Percentiles rank a stretch among this genome's conserved stretches.
phyloP scores from a whole-genome alignment of 1,140 invertebrate genomes.

The Drosophila insularis region DNA sequence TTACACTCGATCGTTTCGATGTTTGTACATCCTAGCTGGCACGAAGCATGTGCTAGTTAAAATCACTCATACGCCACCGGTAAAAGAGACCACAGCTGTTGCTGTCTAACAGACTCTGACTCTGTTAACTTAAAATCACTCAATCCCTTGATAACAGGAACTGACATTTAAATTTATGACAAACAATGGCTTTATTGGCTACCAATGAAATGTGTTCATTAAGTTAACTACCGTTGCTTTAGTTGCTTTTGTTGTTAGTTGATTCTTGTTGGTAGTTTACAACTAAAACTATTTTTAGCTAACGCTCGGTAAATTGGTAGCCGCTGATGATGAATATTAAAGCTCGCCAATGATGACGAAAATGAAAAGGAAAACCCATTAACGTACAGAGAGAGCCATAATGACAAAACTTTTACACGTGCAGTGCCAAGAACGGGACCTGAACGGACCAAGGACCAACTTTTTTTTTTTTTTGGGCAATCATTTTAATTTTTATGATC shows the following conservation, averaged over 20 bases:
- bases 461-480: slow-evolving; percentile 63
- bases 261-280: slow-evolving; percentile 39
- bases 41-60: slow-evolving; percentile 13
- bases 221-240: slow-evolving; percentile 57
- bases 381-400: slow-evolving; percentile 60
- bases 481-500: slow-evolving; percentile 80
- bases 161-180: slow-evolving; percentile 25
- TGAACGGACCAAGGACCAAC: slow-evolving; percentile 3
- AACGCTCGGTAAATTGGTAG: slow-evolving; percentile 31
- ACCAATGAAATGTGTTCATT: slow-evolving; percentile 56
- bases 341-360: neutral
- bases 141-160: slow-evolving; percentile 9
- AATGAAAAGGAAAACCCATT: slow-evolving; percentile 51
- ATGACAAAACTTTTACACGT: slow-evolving; percentile 76
- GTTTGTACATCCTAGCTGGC: no score
- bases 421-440: slow-evolving; percentile 36
- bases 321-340: slow-evolving; percentile 40
- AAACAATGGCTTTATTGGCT: slow-evolving; percentile 52
- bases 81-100: slow-evolving; percentile 57
- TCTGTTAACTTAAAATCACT: slow-evolving; percentile 52
- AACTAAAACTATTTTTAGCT: slow-evolving; percentile 35
- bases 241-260: slow-evolving; percentile 4
- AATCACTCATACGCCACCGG: slow-evolving; percentile 50
- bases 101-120: slow-evolving; percentile 29
- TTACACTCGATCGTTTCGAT: no score